Evolutionary conservation across 2,888 invertebrate species (phyloP).

Genomic region (Polylopha cassiicola): DNA sequence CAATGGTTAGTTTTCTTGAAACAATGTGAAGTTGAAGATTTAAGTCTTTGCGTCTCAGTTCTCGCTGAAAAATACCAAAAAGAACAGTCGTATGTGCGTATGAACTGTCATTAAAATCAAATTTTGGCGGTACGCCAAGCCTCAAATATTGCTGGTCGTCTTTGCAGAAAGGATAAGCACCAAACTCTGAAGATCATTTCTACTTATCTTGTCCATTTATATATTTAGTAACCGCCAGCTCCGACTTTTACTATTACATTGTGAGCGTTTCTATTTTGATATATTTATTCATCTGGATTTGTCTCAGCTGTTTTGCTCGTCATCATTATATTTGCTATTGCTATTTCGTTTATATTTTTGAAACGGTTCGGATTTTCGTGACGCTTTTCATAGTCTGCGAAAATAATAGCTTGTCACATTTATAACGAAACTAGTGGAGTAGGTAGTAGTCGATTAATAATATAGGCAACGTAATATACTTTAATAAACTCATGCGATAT

Average conservation of each 20-base stretch:
- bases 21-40: constrained; percentile 4
- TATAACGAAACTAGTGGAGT: constrained; percentile 12
- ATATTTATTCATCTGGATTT: constrained; percentile 3
- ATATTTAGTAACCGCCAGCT: constrained; percentile 23
- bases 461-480: too few species aligned
- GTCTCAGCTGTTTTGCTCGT: not conserved
- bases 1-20: not conserved
- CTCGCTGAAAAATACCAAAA: constrained; percentile 38
- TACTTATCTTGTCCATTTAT: constrained; percentile 39
- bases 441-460: constrained; percentile 10
- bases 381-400: constrained; percentile 9
- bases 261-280: constrained; percentile 1
- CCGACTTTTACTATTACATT: constrained; percentile 15
- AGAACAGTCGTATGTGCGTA: constrained; percentile 59
- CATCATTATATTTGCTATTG: not conserved
- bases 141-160: constrained; percentile 65
- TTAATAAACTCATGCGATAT: too few species aligned
- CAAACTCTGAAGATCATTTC: constrained; percentile 39
- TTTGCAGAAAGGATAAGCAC: constrained; percentile 55
- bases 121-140: constrained; percentile 64
- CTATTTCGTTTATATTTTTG: not conserved
- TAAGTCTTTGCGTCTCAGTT: constrained; percentile 14
- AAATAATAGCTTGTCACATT: constrained; percentile 14
- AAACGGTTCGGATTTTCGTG: not conserved
- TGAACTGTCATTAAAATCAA: constrained; percentile 73